Conservation (phyloP, 2,797 vertebrate genomes). For the Podarcis siculus region DNA sequence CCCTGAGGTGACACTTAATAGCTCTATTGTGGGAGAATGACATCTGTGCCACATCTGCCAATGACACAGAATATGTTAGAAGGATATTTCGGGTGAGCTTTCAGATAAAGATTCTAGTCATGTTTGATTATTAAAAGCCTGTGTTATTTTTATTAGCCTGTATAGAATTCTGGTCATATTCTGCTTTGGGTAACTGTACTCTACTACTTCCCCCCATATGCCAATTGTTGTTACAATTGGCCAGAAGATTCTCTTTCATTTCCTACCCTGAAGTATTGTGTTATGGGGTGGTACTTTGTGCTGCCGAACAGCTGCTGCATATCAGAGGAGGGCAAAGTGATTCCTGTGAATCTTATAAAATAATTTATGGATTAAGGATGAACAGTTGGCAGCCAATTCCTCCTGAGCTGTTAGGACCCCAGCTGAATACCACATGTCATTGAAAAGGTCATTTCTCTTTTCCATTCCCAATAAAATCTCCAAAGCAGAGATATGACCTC, state of each 20-base stretch:
- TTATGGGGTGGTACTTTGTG: constrained; percentile 31
- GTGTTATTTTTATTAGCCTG: constrained; percentile 32
- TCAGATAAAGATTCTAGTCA: constrained; percentile 29
- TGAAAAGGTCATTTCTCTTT: constrained; percentile 38
- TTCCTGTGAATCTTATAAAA: constrained; percentile 62
- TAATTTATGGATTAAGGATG: constrained; percentile 57
- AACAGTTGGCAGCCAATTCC: constrained; percentile 41
- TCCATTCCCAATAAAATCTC: constrained; percentile 1
- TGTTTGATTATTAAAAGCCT: background rate
- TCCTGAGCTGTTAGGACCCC: constrained; percentile 26
- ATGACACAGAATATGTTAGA: background rate
- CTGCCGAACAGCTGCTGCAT: constrained; percentile 57
- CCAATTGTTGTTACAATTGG: constrained; percentile 18
- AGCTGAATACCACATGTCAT: constrained; percentile 12
- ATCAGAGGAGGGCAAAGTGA: constrained; percentile 57
- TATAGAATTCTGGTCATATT: constrained; percentile 24
- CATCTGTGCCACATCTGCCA: background rate
- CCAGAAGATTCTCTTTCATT: background rate
- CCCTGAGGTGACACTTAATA: background rate
- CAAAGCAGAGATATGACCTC: background rate
- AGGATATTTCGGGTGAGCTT: constrained; percentile 35
- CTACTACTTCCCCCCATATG: constrained; percentile 1
- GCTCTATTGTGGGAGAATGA: background rate
- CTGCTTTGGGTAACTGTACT: background rate
- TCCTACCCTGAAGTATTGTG: constrained; percentile 28